Evolutionary conservation across 2,888 invertebrate genomes (phyloP).

Genomic region (Eudasyphora cyanicolor): DNA sequence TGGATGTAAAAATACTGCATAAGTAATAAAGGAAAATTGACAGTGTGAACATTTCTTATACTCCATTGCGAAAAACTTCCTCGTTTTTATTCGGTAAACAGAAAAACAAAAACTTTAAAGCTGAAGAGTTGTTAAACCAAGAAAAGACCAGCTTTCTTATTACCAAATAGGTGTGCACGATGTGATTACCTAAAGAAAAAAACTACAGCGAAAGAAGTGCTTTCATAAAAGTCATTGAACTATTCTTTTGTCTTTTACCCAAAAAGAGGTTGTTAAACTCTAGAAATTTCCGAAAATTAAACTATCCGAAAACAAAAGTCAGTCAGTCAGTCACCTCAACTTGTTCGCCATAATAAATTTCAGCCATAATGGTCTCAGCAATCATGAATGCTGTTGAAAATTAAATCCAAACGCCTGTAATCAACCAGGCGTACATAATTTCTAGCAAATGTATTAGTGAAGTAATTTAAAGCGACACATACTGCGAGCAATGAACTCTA

Average conservation of each 20-base stretch:
- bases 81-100: no score
- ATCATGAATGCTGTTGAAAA: constrained; percentile 59
- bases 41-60: no score
- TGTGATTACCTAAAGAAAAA: no score
- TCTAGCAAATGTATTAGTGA: not conserved
- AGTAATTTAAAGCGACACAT: not conserved
- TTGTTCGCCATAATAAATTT: no score
- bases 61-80: no score
- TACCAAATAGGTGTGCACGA: no score
- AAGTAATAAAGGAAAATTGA: no score
- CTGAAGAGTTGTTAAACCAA: not conserved
- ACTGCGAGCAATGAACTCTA: not conserved
- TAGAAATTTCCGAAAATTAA: not conserved
- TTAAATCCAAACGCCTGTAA: constrained; percentile 57
- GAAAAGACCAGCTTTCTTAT: not conserved
- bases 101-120: not conserved
- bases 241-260: not conserved
- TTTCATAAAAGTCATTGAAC: not conserved
- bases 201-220: not conserved
- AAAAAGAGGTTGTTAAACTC: not conserved
- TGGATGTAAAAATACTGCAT: no score
- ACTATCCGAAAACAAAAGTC: no score
- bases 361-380: no score
- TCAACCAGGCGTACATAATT: constrained; percentile 44
- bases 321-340: no score